These are phyloP conservation scores for Cheilosia variabilis DNA, from an alignment of 2,888 invertebrate genomes.

Conservation along the genomic window DNA sequence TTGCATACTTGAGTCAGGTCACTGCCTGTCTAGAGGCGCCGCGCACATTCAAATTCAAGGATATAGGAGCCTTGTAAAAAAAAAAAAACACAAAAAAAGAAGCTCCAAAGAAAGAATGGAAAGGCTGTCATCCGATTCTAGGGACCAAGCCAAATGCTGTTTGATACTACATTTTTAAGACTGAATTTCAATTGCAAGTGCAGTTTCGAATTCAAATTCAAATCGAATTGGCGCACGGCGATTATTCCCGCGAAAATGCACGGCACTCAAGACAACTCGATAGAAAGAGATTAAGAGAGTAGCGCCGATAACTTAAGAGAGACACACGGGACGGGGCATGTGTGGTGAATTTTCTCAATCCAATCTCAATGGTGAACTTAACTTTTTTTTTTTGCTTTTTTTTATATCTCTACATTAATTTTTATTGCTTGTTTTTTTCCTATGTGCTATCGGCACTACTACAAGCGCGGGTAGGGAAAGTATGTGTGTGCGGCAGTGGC, in stretches of 20 bases:
- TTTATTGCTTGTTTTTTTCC: conserved; percentile 74
- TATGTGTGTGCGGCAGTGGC: conserved; percentile 39
- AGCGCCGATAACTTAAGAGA: conserved; percentile 1
- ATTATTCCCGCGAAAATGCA: conserved; percentile 44
- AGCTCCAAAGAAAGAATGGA: conserved; percentile 16
- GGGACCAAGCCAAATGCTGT: conserved; percentile 9
- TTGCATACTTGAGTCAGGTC: conserved; percentile 75
- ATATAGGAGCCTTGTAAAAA: conserved; percentile 73
- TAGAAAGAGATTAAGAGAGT: conserved; percentile 33
- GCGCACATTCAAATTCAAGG: conserved; percentile 76
- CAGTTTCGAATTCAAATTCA: conserved; percentile 12
- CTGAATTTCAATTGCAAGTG: conserved; percentile 11
- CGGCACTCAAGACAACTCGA: background rate
- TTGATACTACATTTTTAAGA: background rate
- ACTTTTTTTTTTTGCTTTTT: conserved; percentile 7
- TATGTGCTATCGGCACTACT: conserved; percentile 63
- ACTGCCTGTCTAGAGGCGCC: conserved; percentile 75
- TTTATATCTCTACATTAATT: conserved; percentile 63
- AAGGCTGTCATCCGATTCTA: conserved; percentile 62
- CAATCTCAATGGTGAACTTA: conserved; percentile 59
- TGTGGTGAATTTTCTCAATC: conserved; percentile 40
- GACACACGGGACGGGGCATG: background rate
- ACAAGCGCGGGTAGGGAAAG: conserved; percentile 59
- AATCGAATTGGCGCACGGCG: conserved; percentile 6
- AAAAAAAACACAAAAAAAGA: conserved; percentile 41